Percentiles rank a stretch among this genome's conserved stretches.
These are phyloP conservation scores for Epinephelus awoara DNA, from an alignment of 2,797 vertebrate species.

Conservation along the genomic window DNA sequence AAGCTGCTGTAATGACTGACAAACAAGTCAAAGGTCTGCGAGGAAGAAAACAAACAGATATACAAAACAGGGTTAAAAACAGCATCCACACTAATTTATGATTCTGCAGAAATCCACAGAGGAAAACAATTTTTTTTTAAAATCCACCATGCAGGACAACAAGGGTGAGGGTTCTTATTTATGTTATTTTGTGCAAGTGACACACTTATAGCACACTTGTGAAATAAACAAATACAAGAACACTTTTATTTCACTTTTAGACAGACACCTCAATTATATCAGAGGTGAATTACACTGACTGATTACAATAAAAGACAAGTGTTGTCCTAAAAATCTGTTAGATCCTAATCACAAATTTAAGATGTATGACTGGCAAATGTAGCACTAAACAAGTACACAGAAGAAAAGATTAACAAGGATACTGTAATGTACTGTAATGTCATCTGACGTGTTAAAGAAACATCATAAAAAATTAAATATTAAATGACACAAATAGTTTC, in stretches of 20 bases:
- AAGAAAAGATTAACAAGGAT: background rate
- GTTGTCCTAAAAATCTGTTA: background rate
- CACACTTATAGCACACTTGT: background rate
- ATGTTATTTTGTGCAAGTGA: background rate
- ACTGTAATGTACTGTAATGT: no score
- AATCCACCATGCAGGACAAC: background rate
- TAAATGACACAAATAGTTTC: background rate
- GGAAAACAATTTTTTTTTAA: background rate
- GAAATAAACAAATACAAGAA: background rate
- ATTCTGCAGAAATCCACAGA: background rate
- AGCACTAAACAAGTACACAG: background rate
- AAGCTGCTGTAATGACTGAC: slow-evolving; percentile 97
- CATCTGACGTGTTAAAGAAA: background rate
- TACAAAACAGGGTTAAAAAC: background rate
- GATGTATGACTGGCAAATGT: background rate
- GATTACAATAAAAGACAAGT: background rate
- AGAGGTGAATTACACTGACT: background rate
- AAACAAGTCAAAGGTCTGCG: slow-evolving; percentile 96
- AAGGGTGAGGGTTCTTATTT: background rate
- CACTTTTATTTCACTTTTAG: background rate
- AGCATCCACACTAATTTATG: no score
- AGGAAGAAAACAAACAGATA: slow-evolving; percentile 10
- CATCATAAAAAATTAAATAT: background rate
- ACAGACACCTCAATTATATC: background rate
- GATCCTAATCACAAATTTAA: background rate